Evolutionary conservation across 2,113 vertebrate genomes (phyloP).

Genomic region (Lophura nycthemera): DNA sequence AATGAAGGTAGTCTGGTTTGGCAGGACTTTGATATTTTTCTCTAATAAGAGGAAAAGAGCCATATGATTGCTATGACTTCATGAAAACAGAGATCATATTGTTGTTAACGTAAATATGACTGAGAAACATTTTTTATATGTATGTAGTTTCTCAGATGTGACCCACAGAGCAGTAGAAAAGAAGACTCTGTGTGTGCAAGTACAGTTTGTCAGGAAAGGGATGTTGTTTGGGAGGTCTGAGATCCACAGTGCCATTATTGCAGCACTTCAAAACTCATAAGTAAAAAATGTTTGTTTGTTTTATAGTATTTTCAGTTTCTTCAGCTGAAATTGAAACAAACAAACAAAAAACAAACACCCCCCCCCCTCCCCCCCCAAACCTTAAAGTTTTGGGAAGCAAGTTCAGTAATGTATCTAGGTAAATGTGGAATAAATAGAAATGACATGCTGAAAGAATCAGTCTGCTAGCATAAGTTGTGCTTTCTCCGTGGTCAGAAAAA

Average conservation of each 20-base stretch:
- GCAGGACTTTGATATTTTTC: neutral
- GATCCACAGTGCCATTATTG: neutral
- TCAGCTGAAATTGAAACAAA: neutral
- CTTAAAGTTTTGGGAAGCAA: neutral
- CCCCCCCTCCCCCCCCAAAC: neutral
- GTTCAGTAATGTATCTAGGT: neutral
- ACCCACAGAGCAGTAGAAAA: neutral
- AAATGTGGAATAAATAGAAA: neutral
- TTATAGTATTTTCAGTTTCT: neutral
- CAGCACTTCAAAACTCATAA: neutral
- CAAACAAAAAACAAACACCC: no score
- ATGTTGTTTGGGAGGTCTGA: neutral
- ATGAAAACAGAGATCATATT: neutral
- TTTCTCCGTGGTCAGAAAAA: slow-evolving; percentile 6
- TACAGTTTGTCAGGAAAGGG: neutral
- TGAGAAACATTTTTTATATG: neutral
- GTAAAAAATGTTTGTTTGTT: neutral
- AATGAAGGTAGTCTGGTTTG: neutral
- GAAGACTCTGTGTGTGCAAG: neutral
- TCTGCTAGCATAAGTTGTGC: neutral
- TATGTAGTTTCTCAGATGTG: neutral
- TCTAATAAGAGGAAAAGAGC: neutral
- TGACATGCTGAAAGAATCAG: neutral
- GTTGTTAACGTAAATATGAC: neutral
- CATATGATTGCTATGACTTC: neutral